Evolutionary conservation across 2,888 invertebrate species (phyloP), one percentile per base, ranked within the genome.

Genomic region (Apomyelois bistriatella): DNA sequence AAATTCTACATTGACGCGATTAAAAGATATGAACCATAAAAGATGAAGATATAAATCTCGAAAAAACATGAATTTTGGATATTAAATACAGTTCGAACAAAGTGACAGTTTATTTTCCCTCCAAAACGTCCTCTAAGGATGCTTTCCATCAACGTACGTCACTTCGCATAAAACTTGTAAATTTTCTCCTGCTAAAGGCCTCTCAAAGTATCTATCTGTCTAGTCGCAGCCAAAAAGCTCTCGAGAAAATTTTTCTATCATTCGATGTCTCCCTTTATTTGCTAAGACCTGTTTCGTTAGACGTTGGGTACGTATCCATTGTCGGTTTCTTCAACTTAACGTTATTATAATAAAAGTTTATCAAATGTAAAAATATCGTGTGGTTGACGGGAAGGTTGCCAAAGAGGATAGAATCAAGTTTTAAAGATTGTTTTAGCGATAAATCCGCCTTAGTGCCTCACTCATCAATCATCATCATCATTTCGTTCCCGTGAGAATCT

Each of bases 231-330:
- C 79, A 74, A 80, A 82, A 83, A 74, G 79, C 79, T 74, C 74
- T 78, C 63, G 70, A 80, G 82, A 76, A 81, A 76, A 74, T 70
- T 83, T 85, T 85, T 85, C 85, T 85, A 87, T 86, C 84, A 78
- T 70, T 74, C 84, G 84, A 85, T 85, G 88, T 85, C 87, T 79
- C 87, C 86, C 84, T 84, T 82, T 88, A 88, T 88, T 87, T 88
- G 82, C 87, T 82, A 83, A 89, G 85, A 87, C 79, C 82, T 89
- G 86, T 90, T 90, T 90, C 87, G 88, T 89, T 87, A 89, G 82
- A 85, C 76, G 65, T 62, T 48, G 52, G 53, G 57, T 15, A 16
- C 53, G 76, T 82, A 76, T 85, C 77, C 89, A 82, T 72, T 81
- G 52, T 57, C 37, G 32, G 6, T 35, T 35, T 35, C 35, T 35